phyloP scores from a whole-genome alignment of 1,140 invertebrate species.

The Heliconius eleuchia region DNA sequence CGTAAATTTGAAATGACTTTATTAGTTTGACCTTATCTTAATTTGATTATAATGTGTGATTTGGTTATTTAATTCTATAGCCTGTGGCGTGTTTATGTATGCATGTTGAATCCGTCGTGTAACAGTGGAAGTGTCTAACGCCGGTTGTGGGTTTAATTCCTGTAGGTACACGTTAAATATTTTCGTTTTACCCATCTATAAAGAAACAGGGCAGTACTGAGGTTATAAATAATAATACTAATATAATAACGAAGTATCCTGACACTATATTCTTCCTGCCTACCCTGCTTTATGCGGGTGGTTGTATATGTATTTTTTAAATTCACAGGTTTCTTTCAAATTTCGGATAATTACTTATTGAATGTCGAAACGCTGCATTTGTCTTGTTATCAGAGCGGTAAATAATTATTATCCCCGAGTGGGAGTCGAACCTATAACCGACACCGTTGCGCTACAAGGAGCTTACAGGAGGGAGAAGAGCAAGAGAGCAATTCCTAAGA shows the following conservation, averaged over 20 bases:
- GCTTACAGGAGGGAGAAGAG: too few relatives aligned
- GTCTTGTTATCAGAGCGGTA: not conserved
- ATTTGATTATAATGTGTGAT: slow-evolving; percentile 44
- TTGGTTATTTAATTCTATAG: not conserved
- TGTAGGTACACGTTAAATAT: not conserved
- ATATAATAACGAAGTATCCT: too few relatives aligned
- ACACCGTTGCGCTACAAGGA: too few relatives aligned
- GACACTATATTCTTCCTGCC: too few relatives aligned
- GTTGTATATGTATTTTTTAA: not conserved
- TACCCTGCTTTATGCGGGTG: too few relatives aligned
- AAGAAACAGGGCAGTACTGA: too few relatives aligned
- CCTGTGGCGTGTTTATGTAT: not conserved
- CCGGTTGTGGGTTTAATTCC: not conserved
- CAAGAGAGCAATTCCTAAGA: too few relatives aligned
- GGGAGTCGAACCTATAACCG: not conserved
- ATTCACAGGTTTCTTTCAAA: not conserved
- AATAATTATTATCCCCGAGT: not conserved
- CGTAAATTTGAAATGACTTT: slow-evolving; percentile 20
- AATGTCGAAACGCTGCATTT: not conserved
- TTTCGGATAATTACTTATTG: not conserved
- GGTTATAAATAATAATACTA: too few relatives aligned
- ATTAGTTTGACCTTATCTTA: slow-evolving; percentile 34
- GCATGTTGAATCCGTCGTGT: not conserved
- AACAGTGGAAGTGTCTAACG: not conserved
- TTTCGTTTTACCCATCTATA: too few relatives aligned